phyloP scores from a whole-genome alignment of 1,140 invertebrate genomes.

The Medauroidea extradentata region DNA sequence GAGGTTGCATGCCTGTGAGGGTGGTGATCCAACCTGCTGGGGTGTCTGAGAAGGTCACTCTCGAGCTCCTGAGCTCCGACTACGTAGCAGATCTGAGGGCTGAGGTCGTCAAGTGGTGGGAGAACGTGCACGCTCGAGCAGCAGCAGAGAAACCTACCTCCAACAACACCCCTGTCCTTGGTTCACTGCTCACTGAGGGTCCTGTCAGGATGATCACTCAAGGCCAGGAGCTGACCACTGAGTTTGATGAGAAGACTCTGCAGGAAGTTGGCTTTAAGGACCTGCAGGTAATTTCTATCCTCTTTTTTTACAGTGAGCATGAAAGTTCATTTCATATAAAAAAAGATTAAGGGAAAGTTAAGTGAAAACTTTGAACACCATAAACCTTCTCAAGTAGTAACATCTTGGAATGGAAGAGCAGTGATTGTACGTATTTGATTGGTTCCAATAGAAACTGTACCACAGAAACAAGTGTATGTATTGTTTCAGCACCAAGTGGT shows the following conservation, averaged over 20 bases:
- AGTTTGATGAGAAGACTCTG: constrained; percentile 86
- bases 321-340: too few relatives aligned
- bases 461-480: too few relatives aligned
- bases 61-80: constrained; percentile 74
- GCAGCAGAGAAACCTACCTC: constrained; percentile 14
- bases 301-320: background rate
- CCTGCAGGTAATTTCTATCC: constrained; percentile 41
- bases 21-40: constrained; percentile 83
- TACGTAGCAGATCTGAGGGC: constrained; percentile 86
- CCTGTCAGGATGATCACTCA: constrained; percentile 88
- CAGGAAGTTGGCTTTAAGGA: constrained; percentile 91
- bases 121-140: constrained; percentile 49
- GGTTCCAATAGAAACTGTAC: too few relatives aligned
- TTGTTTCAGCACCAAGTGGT: too few relatives aligned
- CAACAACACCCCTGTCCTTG: constrained; percentile 43
- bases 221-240: constrained; percentile 88
- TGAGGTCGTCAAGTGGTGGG: constrained; percentile 92
- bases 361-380: too few relatives aligned
- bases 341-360: too few relatives aligned
- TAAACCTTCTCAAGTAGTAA: too few relatives aligned
- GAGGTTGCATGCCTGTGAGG: constrained; percentile 54
- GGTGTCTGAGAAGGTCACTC: constrained; percentile 68
- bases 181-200: constrained; percentile 67
- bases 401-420: too few relatives aligned
- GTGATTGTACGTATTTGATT: too few relatives aligned